Evolutionary conservation across 1,140 invertebrate species (phyloP).

Genomic region (Zaprionus taronus): DNA sequence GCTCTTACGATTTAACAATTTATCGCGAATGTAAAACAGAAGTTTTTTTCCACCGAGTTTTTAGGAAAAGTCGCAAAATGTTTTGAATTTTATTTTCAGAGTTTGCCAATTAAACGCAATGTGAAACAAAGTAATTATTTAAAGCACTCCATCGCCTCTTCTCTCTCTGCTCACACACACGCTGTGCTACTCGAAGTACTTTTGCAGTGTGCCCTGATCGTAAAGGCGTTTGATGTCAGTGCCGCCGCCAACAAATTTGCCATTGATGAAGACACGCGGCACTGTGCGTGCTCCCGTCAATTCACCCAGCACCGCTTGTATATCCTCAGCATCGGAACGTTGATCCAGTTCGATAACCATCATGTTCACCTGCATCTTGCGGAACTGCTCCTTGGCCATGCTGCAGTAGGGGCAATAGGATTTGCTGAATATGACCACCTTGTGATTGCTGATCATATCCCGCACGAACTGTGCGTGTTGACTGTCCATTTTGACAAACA

Average conservation of each 20-base stretch:
- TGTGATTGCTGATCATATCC: constrained; percentile 88
- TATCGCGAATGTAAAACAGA: not conserved
- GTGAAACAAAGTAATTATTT: not conserved
- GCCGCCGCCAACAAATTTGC: constrained; percentile 96
- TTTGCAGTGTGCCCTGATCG: constrained; percentile 87
- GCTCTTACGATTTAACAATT: not conserved
- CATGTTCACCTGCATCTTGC: constrained; percentile 89
- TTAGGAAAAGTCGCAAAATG: too few relatives aligned
- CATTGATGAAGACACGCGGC: constrained; percentile 95
- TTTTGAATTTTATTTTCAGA: constrained; percentile 1
- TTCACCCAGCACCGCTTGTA: constrained; percentile 91
- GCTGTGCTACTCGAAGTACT: constrained; percentile 59
- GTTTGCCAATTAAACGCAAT: not conserved
- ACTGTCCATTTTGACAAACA: constrained; percentile 61
- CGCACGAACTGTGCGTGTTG: constrained; percentile 85
- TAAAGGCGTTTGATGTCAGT: constrained; percentile 92
- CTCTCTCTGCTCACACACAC: not conserved
- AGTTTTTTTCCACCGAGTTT: not conserved
- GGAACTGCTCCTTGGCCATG: constrained; percentile 92
- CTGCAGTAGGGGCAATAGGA: constrained; percentile 94
- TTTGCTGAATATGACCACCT: constrained; percentile 96
- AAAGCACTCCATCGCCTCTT: not conserved
- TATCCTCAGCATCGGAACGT: constrained; percentile 89
- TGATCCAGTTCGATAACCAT: constrained; percentile 92
- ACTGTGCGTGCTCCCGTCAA: constrained; percentile 94